These are phyloP conservation scores for Ylistrum balloti DNA, from an alignment of 1,140 invertebrate species.

Conservation along the genomic window DNA sequence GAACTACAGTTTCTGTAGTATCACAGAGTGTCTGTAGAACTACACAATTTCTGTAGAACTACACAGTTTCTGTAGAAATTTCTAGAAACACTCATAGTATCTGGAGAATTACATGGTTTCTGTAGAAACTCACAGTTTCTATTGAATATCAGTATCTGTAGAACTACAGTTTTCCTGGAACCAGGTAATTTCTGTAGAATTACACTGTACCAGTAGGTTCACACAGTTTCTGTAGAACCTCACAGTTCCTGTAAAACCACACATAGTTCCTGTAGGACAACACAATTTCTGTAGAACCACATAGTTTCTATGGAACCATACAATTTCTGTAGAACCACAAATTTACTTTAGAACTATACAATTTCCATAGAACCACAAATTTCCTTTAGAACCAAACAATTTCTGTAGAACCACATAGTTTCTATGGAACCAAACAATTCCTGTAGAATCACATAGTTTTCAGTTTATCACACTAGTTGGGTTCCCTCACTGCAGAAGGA, in stretches of 20 bases:
- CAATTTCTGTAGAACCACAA: too few species aligned
- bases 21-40: too few species aligned
- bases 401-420: not conserved
- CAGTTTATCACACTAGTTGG: not conserved
- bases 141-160: too few species aligned
- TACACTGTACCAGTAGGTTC: too few species aligned
- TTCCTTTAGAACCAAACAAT: not conserved
- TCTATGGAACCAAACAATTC: not conserved
- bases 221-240: too few species aligned
- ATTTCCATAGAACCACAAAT: too few species aligned
- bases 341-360: not conserved
- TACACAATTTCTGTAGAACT: not conserved
- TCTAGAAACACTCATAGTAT: too few species aligned
- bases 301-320: not conserved
- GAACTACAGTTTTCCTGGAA: not conserved
- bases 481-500: conserved; percentile 68
- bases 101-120: too few species aligned
- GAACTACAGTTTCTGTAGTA: too few species aligned
- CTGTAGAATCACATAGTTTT: not conserved
- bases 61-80: too few species aligned
- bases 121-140: not conserved
- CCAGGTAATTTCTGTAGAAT: too few species aligned
- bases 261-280: too few species aligned
- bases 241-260: not conserved
- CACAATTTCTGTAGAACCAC: not conserved